Base-by-base conservation (phyloP, 1,140 invertebrate species). In the Trichonephila inaurata region DNA sequence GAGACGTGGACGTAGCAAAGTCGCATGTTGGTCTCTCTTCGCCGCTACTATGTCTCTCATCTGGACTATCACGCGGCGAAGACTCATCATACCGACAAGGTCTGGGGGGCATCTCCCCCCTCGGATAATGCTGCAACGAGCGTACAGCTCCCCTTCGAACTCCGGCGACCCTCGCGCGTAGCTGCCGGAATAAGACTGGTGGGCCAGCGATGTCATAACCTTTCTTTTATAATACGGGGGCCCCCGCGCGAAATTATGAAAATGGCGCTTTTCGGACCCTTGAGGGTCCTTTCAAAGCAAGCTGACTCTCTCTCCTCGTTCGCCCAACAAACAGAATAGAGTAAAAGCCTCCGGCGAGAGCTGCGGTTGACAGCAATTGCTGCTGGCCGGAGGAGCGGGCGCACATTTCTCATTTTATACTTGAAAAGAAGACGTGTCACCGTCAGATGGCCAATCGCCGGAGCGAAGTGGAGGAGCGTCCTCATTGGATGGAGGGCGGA, bases 161-260 rank as follows among this genome's bases (percentile, higher is more conserved):
- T 88, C 92, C 40, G 91, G 61, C 61, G 91, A 82, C n/a, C 92
- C 92, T 28, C 92, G 24, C 92, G 91, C 91, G 91, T 62, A 92
- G 81, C 91, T 69, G 91, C 91, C 91, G 61, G 91, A 58, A 58
- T 92, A 92, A 18, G 91, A 86, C 91, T 92, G 91, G 33, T 93
- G 92, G 92, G 92, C 92, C 64, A 93, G 66, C 85, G 92, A 93
- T 88, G 92, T 93, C 92, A 93, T 93, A 93, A 93, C 92, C 92
- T 93, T 92, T 93, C 92, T 93, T 93, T 93, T 93, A 93, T 93
- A 93, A 88, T 28, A 44, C 60, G 62, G 61, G 91, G 61, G 28
- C n/a, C 61, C 64, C 91, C 81, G 77, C 81, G 77, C 72, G 69
- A 82, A 87, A 92, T 92, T 91, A 91, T 91, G 89, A 92, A 86